phyloP scores from a whole-genome alignment of 2,888 invertebrate genomes.

The Phortica okadai region DNA sequence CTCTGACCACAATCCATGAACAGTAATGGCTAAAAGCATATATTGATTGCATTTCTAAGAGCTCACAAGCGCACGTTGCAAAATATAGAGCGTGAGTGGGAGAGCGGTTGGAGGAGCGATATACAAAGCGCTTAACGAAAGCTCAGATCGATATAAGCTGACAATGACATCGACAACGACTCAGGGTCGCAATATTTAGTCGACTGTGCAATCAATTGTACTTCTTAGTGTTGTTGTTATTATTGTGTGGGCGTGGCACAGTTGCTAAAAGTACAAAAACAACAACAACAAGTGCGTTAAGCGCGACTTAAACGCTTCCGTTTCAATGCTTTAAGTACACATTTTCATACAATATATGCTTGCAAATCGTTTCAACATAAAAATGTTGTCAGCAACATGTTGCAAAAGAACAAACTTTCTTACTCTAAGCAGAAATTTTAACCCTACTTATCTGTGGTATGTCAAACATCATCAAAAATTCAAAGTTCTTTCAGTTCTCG shows the following conservation, averaged over 20 bases:
- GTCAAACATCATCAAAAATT: background rate
- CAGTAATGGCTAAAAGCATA: background rate
- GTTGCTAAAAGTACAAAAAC: slow-evolving; percentile 32
- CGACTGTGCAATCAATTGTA: slow-evolving; percentile 54
- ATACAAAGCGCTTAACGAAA: background rate
- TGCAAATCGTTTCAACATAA: background rate
- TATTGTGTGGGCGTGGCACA: background rate
- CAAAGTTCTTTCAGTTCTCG: background rate
- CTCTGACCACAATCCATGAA: too few relatives aligned
- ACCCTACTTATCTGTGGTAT: too few relatives aligned
- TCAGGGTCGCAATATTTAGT: slow-evolving; percentile 58
- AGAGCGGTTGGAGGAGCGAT: background rate
- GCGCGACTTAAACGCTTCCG: background rate
- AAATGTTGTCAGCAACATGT: slow-evolving; percentile 34
- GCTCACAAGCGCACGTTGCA: background rate
- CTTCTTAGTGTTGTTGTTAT: background rate
- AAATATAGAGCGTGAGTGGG: background rate
- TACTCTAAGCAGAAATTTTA: too few relatives aligned
- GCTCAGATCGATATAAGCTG: slow-evolving; percentile 63
- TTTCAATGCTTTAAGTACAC: too few relatives aligned
- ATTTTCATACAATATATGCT: too few relatives aligned
- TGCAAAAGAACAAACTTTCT: background rate
- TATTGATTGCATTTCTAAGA: slow-evolving; percentile 8
- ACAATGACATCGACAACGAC: slow-evolving; percentile 60
- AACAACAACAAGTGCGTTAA: background rate